Conservation (phyloP, 2,113 vertebrate species). For the Platichthys flesus region DNA sequence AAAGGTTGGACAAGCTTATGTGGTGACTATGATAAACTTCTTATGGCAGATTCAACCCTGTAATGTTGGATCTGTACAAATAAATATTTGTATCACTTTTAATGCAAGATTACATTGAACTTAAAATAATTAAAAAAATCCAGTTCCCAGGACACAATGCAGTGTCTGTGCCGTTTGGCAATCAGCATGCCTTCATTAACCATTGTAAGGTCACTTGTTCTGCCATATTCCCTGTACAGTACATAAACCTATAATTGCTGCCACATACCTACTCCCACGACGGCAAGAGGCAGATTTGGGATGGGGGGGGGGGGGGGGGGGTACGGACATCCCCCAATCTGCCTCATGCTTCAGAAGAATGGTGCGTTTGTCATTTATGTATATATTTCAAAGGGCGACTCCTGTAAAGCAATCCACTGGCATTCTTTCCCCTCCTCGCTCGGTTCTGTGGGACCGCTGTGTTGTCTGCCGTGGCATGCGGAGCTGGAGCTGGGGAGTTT, state of each 20-base stretch:
- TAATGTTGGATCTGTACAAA: neutral
- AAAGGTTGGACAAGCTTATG: neutral
- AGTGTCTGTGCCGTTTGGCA: conserved; percentile 50
- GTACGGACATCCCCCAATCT: conserved; percentile 62
- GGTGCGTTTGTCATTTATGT: conserved; percentile 85
- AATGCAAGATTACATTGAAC: conserved; percentile 12
- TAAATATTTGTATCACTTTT: neutral
- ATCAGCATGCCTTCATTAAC: conserved; percentile 56
- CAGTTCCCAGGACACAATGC: conserved; percentile 50
- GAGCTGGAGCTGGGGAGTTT: conserved; percentile 82
- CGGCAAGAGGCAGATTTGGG: conserved; percentile 22
- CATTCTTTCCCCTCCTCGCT: conserved; percentile 76
- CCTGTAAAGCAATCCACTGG: conserved; percentile 87
- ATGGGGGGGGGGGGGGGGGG: conserved; percentile 30
- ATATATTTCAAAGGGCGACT: conserved; percentile 88
- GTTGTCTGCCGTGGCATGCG: conserved; percentile 83
- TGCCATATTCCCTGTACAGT: conserved; percentile 50
- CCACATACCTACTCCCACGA: conserved; percentile 41
- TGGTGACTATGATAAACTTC: neutral
- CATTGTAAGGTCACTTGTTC: conserved; percentile 48
- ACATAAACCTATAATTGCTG: conserved; percentile 65
- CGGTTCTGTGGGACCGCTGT: conserved; percentile 76
- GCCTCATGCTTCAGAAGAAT: conserved; percentile 81
- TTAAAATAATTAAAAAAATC: conserved; percentile 30
- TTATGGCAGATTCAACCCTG: neutral